Evolutionary conservation across 2,888 invertebrate species (phyloP).

Genomic region (Philopedon plagiatum): DNA sequence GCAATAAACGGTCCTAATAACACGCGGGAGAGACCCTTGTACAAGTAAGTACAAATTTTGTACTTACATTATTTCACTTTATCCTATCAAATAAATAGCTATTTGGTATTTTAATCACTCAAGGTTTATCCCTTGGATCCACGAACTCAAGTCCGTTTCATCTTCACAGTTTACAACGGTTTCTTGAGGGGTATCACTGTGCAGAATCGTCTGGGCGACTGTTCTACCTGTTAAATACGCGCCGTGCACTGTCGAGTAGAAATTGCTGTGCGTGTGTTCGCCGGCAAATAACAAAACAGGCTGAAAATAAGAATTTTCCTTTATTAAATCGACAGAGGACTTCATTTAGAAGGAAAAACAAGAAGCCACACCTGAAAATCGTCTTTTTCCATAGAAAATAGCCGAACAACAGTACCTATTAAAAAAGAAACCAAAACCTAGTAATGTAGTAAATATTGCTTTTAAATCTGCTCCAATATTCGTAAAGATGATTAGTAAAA

Average conservation of each 20-base stretch:
- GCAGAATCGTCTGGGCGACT: conserved; percentile 82
- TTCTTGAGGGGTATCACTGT: conserved; percentile 74
- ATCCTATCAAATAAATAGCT: not conserved
- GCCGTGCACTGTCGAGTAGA: conserved; percentile 96
- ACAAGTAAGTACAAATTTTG: not conserved
- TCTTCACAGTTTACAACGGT: conserved; percentile 81
- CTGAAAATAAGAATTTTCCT: too few species aligned
- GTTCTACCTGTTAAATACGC: conserved; percentile 90
- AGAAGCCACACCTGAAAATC: too few species aligned
- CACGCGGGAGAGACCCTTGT: too few species aligned
- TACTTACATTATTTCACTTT: not conserved
- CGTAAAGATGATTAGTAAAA: too few species aligned
- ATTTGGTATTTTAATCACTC: conserved; percentile 68
- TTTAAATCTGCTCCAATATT: too few species aligned
- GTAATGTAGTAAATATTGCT: too few species aligned
- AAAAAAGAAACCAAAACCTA: too few species aligned
- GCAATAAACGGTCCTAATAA: too few species aligned
- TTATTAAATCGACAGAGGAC: too few species aligned
- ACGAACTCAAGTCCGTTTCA: conserved; percentile 85
- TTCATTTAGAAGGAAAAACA: too few species aligned
- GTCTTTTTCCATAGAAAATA: too few species aligned
- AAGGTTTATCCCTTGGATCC: conserved; percentile 90
- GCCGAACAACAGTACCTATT: too few species aligned
- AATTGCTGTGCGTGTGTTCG: conserved; percentile 94
- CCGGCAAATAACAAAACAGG: conserved; percentile 92